phyloP scores from a whole-genome alignment of 2,113 vertebrate species.

The Austrofundulus limnaeus region DNA sequence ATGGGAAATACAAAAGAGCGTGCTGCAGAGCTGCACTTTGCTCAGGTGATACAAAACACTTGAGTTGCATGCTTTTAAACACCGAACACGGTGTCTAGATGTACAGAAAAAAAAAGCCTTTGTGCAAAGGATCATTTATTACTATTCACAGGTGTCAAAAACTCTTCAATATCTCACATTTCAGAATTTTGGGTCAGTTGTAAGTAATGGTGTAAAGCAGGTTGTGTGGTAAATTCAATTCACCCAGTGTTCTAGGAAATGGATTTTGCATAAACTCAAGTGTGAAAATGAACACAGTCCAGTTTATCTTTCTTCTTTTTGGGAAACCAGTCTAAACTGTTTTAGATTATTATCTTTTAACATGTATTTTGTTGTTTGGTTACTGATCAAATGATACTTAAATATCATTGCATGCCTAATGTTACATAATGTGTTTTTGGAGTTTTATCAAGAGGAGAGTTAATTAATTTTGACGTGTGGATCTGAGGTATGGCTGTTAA shows the following conservation, averaged over 20 bases:
- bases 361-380: fast-evolving
- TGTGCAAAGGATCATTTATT: conserved; percentile 21
- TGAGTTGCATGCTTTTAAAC: conserved; percentile 41
- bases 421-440: conserved; percentile 1
- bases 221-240: conserved; percentile 20
- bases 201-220: not conserved
- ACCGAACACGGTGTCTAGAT: conserved; percentile 35
- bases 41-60: conserved; percentile 28
- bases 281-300: conserved; percentile 1
- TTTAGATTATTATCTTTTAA: conserved; percentile 5
- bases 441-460: not conserved
- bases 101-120: conserved; percentile 13
- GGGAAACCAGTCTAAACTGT: not conserved
- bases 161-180: not conserved
- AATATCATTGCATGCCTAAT: not conserved
- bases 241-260: conserved; percentile 7
- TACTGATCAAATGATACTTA: not conserved
- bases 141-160: conserved; percentile 4
- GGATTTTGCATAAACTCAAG: conserved; percentile 1
- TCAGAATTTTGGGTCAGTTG: not conserved
- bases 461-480: not conserved
- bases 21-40: conserved; percentile 24
- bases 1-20: conserved; percentile 10
- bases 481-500: too few relatives aligned
- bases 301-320: not conserved